Conservation (phyloP, 2,888 invertebrate genomes). For the Resseliella maxima region DNA sequence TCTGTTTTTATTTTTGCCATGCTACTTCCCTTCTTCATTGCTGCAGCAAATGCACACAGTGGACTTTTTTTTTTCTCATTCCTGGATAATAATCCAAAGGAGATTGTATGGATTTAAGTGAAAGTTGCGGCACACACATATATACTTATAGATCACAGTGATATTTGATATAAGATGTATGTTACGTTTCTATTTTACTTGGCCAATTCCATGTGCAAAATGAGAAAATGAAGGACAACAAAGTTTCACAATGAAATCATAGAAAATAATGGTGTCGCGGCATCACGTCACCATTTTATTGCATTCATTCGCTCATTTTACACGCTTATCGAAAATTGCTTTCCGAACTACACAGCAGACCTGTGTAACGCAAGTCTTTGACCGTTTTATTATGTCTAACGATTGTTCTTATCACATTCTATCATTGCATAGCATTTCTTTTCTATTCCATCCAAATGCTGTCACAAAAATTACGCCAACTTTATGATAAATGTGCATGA, state of each 20-base stretch:
- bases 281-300: constrained; percentile 53
- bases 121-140: constrained; percentile 5
- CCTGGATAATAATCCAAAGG: not conserved
- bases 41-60: too few relatives aligned
- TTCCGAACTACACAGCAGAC: not conserved
- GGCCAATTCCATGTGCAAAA: constrained; percentile 24
- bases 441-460: not conserved
- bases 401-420: constrained; percentile 38
- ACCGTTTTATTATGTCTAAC: constrained; percentile 26
- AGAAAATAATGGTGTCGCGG: constrained; percentile 48
- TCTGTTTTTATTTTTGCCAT: not conserved
- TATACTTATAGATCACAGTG: too few relatives aligned
- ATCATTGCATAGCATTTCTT: not conserved
- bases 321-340: constrained; percentile 27
- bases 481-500: constrained; percentile 9
- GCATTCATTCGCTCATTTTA: not conserved
- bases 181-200: not conserved
- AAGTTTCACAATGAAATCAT: constrained; percentile 33
- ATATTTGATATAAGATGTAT: not conserved
- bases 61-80: not conserved
- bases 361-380: not conserved
- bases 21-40: not conserved
- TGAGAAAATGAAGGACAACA: constrained; percentile 3
- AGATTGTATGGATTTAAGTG: not conserved
- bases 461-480: constrained; percentile 34